A percentile compares a stretch with the other conserved stretches of the same genome.
Evolutionary conservation across 2,113 vertebrate genomes (phyloP).

Genomic region (Gracilinanus agilis): DNA sequence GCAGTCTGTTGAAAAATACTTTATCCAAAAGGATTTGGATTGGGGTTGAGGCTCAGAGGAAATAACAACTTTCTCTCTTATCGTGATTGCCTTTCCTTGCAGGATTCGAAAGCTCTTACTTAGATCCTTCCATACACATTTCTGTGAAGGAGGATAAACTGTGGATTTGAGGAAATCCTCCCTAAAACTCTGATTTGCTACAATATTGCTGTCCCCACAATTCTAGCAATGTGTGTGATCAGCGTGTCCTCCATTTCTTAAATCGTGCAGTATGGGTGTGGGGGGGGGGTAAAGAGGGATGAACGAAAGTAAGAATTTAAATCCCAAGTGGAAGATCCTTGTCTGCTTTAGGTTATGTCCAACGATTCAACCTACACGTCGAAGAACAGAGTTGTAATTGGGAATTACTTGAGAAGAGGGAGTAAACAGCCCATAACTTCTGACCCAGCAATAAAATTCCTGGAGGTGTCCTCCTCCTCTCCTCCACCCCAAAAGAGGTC

Average conservation of each 20-base stretch:
- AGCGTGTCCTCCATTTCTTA: neutral
- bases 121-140: neutral
- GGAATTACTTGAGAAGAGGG: neutral
- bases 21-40: conserved; percentile 14
- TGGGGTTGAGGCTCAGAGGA: conserved; percentile 19
- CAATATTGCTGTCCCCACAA: neutral
- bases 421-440: neutral
- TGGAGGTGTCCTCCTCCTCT: neutral
- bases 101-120: neutral
- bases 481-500: neutral
- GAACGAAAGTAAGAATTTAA: neutral
- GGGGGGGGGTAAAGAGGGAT: neutral
- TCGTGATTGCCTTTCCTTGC: neutral
- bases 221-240: too few relatives aligned
- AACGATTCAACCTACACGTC: neutral
- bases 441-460: neutral
- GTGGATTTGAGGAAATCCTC: neutral
- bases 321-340: neutral
- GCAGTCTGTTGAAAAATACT: neutral
- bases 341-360: neutral
- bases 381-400: neutral
- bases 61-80: neutral
- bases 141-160: neutral
- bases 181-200: neutral
- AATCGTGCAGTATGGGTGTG: rapidly evolving